A percentile compares a stretch with the other conserved stretches of the same genome.
phyloP scores from a whole-genome alignment of 2,113 vertebrate species.

The Bungarus multicinctus region DNA sequence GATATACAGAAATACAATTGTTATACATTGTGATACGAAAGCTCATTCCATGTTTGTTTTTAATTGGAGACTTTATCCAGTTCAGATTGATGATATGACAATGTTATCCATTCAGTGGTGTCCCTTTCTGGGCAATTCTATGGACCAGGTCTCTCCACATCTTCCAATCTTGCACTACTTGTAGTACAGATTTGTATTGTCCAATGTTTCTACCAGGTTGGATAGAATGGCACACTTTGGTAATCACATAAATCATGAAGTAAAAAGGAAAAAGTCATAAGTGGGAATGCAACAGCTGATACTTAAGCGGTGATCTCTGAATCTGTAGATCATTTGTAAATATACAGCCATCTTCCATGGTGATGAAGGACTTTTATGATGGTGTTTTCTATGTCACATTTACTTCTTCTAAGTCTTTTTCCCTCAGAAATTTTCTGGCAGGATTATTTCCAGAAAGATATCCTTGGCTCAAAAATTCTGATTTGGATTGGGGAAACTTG shows the following conservation, averaged over 20 bases:
- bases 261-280: not conserved
- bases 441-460: not conserved
- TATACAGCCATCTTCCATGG: not conserved
- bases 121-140: not conserved
- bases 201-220: not conserved
- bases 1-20: not conserved
- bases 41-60: not conserved
- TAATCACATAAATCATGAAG: not conserved
- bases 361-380: not conserved
- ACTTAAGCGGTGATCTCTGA: not conserved
- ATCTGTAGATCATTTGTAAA: not conserved
- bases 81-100: not conserved
- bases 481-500: not conserved
- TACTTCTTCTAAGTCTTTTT: not conserved
- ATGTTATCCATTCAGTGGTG: not conserved
- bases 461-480: not conserved
- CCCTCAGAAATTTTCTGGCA: not conserved
- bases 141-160: not conserved
- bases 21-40: not conserved
- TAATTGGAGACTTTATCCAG: not conserved
- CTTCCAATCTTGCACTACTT: not conserved
- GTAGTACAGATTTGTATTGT: not conserved
- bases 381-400: not conserved
- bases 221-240: not conserved
- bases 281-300: not conserved